A percentile compares a stretch with the other conserved stretches of the same genome.
These are phyloP conservation scores for Andricus grossulariae DNA, from an alignment of 1,140 invertebrate genomes.

Conservation along the genomic window DNA sequence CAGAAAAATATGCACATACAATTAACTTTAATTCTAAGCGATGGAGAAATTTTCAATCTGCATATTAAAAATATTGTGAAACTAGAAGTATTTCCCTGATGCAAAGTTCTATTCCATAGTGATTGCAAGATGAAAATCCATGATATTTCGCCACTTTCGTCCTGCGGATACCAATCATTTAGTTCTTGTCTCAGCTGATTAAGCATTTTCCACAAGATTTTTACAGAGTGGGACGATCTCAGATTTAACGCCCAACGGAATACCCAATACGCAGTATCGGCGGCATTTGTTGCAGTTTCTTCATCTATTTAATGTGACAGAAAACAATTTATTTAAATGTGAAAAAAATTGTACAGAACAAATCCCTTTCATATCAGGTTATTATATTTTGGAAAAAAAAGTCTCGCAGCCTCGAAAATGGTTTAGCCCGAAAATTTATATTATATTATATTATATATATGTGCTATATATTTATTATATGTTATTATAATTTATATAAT, in stretches of 20 bases:
- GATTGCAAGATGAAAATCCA: background rate
- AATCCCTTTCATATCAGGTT: too few species aligned
- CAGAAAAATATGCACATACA: too few species aligned
- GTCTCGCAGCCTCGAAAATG: too few species aligned
- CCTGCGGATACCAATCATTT: background rate
- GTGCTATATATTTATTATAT: too few species aligned
- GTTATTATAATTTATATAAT: too few species aligned
- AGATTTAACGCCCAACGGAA: constrained; percentile 12
- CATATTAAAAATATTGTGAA: too few species aligned
- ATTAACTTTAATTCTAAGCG: too few species aligned
- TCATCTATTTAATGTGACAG: constrained; percentile 33
- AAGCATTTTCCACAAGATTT: constrained; percentile 26
- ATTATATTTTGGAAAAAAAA: too few species aligned
- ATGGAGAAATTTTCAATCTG: too few species aligned
- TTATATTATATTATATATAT: too few species aligned
- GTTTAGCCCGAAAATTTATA: too few species aligned
- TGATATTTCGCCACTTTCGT: background rate
- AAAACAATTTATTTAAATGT: background rate
- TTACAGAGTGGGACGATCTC: constrained; percentile 5
- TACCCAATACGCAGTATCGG: background rate
- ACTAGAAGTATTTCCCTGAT: background rate
- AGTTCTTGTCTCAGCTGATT: background rate
- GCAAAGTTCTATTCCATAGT: background rate
- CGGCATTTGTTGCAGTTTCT: constrained; percentile 29
- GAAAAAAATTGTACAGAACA: background rate